These are phyloP conservation scores for Sebastes oblongus DNA, from an alignment of 2,797 vertebrate genomes.

Conservation along the genomic window DNA sequence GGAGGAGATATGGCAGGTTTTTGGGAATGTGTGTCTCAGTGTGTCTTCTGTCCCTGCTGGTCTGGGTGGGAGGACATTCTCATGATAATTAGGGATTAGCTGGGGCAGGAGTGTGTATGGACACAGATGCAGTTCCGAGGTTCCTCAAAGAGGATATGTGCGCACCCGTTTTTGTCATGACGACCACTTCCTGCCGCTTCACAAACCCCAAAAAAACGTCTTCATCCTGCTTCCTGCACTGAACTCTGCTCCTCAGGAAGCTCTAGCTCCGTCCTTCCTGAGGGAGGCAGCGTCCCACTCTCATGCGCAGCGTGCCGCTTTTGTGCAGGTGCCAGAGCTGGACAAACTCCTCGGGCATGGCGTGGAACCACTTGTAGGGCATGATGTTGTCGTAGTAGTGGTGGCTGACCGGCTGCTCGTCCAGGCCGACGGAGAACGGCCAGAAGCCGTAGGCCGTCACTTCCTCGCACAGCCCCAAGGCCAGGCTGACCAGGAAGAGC, in stretches of 20 bases:
- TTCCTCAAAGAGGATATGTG: constrained; percentile 11
- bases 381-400: constrained; percentile 97
- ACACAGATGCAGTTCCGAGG: constrained; percentile 3
- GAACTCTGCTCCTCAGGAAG: background rate
- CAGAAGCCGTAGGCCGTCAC: constrained; percentile 96
- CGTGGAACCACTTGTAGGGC: constrained; percentile 91
- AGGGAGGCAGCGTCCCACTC: constrained; percentile 83
- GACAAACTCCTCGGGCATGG: constrained; percentile 98
- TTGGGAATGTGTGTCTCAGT: constrained; percentile 29
- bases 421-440: constrained; percentile 91
- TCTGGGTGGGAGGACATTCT: constrained; percentile 34
- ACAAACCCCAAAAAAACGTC: background rate
- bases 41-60: constrained; percentile 9
- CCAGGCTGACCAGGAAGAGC: constrained; percentile 93
- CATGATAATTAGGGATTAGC: constrained; percentile 33
- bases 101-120: constrained; percentile 1
- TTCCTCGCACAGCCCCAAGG: constrained; percentile 93
- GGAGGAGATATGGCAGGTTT: constrained; percentile 13
- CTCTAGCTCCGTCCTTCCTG: constrained; percentile 41
- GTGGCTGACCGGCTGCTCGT: constrained; percentile 88
- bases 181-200: background rate
- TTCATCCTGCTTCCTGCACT: background rate
- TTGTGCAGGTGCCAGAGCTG: constrained; percentile 97
- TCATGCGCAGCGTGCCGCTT: constrained; percentile 88
- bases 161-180: background rate